A percentile compares a stretch with the other conserved stretches of the same genome.
Conservation (phyloP, 2,888 invertebrate species). For the Eupsilia transversa region DNA sequence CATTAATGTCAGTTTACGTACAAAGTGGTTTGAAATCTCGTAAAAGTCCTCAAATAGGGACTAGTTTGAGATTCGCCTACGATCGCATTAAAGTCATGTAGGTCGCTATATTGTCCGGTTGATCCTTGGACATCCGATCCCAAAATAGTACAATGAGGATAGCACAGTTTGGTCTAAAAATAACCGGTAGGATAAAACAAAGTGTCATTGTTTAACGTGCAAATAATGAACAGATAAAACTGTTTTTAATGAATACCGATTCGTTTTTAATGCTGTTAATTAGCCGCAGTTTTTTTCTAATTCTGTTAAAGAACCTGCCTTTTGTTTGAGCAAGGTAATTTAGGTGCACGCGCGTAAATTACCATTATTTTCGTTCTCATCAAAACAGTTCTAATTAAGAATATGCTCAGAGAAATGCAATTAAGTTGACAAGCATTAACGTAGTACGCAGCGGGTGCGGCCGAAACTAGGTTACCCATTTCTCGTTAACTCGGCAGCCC, state of each 20-base stretch:
- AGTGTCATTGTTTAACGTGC: constrained; percentile 42
- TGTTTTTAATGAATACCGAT: constrained; percentile 11
- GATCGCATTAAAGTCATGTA: constrained; percentile 49
- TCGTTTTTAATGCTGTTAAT: not conserved
- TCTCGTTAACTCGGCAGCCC: constrained; percentile 75
- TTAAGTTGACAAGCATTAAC: constrained; percentile 80
- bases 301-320: not conserved
- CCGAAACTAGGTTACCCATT: constrained; percentile 88
- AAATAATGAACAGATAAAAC: constrained; percentile 24
- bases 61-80: constrained; percentile 51
- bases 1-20: constrained; percentile 16
- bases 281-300: not conserved
- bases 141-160: constrained; percentile 61
- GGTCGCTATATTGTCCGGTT: constrained; percentile 51
- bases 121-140: constrained; percentile 60
- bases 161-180: constrained; percentile 43
- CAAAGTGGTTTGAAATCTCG: constrained; percentile 35
- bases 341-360: not conserved
- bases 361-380: constrained; percentile 10
- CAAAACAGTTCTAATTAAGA: constrained; percentile 63
- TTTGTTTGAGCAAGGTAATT: constrained; percentile 10
- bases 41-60: constrained; percentile 41
- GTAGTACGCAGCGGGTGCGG: constrained; percentile 82
- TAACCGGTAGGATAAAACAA: constrained; percentile 44
- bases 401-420: constrained; percentile 78